Percentiles rank a stretch among this genome's conserved stretches.
Evolutionary conservation across 2,888 invertebrate genomes (phyloP).

Genomic region (Chouioia cunea): DNA sequence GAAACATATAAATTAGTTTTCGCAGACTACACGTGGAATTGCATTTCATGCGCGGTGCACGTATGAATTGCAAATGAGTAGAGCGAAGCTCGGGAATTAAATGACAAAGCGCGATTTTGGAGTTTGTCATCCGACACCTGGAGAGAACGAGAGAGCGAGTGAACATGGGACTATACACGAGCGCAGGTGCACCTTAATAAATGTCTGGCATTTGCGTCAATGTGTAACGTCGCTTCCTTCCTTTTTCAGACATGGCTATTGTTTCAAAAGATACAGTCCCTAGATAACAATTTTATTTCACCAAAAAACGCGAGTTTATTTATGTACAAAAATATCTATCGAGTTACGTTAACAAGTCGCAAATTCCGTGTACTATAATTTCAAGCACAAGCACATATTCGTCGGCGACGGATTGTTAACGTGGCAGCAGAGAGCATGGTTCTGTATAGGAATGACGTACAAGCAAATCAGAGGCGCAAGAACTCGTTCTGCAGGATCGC

Average conservation of each 20-base stretch:
- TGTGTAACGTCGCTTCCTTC: neutral
- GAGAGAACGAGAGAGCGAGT: constrained; percentile 15
- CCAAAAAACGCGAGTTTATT: too few relatives aligned
- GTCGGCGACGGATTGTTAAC: constrained; percentile 19
- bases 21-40: neutral
- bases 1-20: constrained; percentile 24
- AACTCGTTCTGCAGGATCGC: constrained; percentile 37
- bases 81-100: constrained; percentile 21
- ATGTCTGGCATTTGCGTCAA: constrained; percentile 18
- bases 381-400: neutral
- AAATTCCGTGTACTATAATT: constrained; percentile 29
- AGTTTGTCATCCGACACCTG: constrained; percentile 46
- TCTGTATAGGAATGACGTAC: constrained; percentile 22
- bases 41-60: neutral
- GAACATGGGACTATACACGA: constrained; percentile 7
- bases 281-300: too few relatives aligned
- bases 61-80: constrained; percentile 34
- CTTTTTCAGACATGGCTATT: constrained; percentile 20
- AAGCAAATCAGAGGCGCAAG: constrained; percentile 33
- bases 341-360: constrained; percentile 7
- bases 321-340: constrained; percentile 6
- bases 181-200: constrained; percentile 35
- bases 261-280: neutral
- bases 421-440: neutral
- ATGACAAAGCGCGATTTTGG: constrained; percentile 45